Conservation (phyloP, 1,140 invertebrate species). For the Hyposmocoma kahamanoa region DNA sequence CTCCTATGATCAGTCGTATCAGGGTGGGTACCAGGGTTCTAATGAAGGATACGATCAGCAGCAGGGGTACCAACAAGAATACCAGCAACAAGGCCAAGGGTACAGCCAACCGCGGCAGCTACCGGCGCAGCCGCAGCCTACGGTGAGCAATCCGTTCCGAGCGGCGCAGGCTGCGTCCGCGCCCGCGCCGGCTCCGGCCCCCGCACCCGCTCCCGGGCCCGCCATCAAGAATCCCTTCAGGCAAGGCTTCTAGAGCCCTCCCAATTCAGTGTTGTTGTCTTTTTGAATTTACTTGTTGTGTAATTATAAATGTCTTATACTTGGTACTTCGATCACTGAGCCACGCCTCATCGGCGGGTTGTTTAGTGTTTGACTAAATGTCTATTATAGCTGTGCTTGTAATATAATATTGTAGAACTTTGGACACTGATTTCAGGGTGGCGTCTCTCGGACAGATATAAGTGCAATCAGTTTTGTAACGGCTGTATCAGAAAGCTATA, state of each 20-base stretch:
- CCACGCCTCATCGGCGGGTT: conserved; percentile 38
- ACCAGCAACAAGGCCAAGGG: conserved; percentile 68
- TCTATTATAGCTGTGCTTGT: conserved; percentile 56
- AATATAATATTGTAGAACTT: conserved; percentile 24
- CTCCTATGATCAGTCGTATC: conserved; percentile 50
- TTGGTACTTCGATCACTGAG: conserved; percentile 68
- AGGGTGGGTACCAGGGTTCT: conserved; percentile 70
- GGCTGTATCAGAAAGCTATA: too few relatives aligned
- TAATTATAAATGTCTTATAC: conserved; percentile 67
- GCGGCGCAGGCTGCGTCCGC: conserved; percentile 30
- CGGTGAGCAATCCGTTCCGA: conserved; percentile 76
- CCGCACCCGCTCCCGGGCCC: conserved; percentile 29
- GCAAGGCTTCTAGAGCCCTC: conserved; percentile 72
- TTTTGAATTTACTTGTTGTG: conserved; percentile 68
- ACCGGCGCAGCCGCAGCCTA: conserved; percentile 48
- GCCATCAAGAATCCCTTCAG: conserved; percentile 72
- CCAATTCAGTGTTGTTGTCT: conserved; percentile 60
- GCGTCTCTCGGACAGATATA: background rate
- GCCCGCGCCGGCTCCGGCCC: conserved; percentile 41
- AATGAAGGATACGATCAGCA: conserved; percentile 67
- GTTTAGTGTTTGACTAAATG: conserved; percentile 49
- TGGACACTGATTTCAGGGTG: conserved; percentile 5
- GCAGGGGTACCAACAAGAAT: conserved; percentile 73
- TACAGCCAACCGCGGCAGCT: conserved; percentile 64
- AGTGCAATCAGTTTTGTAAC: too few relatives aligned